Conservation (phyloP, 2,113 vertebrate genomes). For the Porphyrio hochstetteri region DNA sequence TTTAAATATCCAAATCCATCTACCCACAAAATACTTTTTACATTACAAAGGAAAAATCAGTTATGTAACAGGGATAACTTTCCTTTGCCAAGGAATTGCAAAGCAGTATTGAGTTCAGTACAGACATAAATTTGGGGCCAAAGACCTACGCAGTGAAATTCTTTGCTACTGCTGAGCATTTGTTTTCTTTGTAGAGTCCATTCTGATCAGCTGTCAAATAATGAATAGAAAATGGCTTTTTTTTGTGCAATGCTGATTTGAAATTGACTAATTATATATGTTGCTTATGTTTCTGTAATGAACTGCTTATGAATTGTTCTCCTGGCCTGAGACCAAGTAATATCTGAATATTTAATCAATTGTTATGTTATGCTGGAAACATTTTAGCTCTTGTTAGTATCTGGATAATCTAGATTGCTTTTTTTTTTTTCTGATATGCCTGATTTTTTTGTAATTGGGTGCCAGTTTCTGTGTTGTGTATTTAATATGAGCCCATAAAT, state of each 20-base stretch:
- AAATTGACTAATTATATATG: background rate
- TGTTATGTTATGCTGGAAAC: background rate
- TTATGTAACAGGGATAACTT: slow-evolving; percentile 45
- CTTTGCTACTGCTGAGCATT: slow-evolving; percentile 19
- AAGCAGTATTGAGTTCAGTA: slow-evolving; percentile 15
- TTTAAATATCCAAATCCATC: slow-evolving; percentile 9
- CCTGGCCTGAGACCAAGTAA: background rate
- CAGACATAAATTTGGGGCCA: slow-evolving; percentile 12
- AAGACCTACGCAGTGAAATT: slow-evolving; percentile 38
- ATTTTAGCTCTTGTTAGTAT: background rate
- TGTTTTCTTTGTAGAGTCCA: background rate
- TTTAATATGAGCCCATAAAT: background rate
- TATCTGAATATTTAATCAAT: background rate
- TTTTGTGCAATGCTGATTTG: background rate
- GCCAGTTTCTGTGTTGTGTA: background rate
- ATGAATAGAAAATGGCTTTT: background rate
- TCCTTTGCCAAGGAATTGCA: slow-evolving; percentile 37
- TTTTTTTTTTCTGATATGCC: background rate
- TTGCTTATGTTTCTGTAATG: background rate
- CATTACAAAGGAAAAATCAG: slow-evolving; percentile 52
- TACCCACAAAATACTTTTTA: slow-evolving; percentile 62
- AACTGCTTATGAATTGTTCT: slow-evolving; percentile 9
- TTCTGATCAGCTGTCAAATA: slow-evolving; percentile 31
- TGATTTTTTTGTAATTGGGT: background rate
- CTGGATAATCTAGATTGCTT: background rate